Conservation (phyloP, 2,113 vertebrate species). For the Hippocampus mohnikei region DNA sequence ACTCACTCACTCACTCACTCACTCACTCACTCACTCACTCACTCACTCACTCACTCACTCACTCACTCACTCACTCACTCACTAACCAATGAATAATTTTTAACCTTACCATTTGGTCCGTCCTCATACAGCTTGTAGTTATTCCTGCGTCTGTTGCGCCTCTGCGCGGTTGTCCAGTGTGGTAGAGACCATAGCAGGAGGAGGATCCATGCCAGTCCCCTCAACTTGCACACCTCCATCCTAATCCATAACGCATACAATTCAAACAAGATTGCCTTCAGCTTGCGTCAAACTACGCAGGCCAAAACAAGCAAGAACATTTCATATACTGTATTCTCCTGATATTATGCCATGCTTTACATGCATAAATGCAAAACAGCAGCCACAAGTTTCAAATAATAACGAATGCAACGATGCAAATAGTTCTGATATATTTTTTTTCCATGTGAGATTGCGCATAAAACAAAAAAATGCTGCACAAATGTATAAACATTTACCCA, state of each 20-base stretch:
- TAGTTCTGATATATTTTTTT: not conserved
- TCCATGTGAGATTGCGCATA: not conserved
- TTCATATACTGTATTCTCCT: not conserved
- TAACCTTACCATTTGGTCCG: constrained; percentile 64
- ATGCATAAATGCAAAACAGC: not conserved
- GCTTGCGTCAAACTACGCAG: constrained; percentile 2
- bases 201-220: constrained; percentile 60
- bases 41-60: not conserved
- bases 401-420: not conserved
- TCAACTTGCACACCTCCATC: constrained; percentile 65
- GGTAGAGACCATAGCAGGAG: constrained; percentile 66
- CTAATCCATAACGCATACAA: not conserved
- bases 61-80: not conserved
- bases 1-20: not conserved
- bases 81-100: constrained; percentile 13
- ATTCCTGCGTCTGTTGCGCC: constrained; percentile 61
- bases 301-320: not conserved
- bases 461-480: not conserved
- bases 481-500: constrained; percentile 35
- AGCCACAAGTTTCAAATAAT: not conserved
- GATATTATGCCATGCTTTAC: not conserved
- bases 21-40: not conserved
- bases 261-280: not conserved
- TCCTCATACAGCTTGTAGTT: constrained; percentile 56
- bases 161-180: constrained; percentile 64